Percentiles rank a stretch among this genome's conserved stretches.
These are phyloP conservation scores for Tridacna gigas DNA, from an alignment of 2,888 invertebrate genomes.

Conservation along the genomic window DNA sequence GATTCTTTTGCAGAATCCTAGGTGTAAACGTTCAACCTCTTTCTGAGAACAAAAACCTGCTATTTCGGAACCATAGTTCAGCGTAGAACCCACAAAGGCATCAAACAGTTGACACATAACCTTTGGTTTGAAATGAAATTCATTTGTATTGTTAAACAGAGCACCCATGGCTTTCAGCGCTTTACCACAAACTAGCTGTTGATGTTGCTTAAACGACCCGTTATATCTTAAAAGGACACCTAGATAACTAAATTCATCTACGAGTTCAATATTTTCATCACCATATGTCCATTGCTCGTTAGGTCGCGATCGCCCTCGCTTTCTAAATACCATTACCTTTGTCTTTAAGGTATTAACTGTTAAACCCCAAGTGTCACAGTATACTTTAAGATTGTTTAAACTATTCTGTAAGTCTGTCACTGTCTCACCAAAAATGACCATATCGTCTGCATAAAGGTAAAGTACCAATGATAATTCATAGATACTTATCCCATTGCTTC, in stretches of 20 bases:
- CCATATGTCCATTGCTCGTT: slow-evolving; percentile 13
- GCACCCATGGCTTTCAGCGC: neutral
- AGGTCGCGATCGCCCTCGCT: neutral
- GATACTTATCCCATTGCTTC: neutral
- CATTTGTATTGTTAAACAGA: neutral
- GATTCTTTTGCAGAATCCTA: slow-evolving; percentile 2
- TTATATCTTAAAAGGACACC: neutral
- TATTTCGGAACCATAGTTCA: slow-evolving; percentile 9
- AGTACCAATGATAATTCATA: slow-evolving; percentile 4
- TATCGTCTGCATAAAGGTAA: slow-evolving; percentile 14
- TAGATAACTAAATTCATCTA: slow-evolving; percentile 14
- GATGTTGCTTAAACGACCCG: neutral
- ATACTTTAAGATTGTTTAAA: neutral
- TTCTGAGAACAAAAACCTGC: no score
- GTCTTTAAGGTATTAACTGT: neutral
- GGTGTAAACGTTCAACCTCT: no score
- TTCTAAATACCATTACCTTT: slow-evolving; percentile 5
- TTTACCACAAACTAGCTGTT: neutral
- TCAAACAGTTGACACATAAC: slow-evolving; percentile 16
- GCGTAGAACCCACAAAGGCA: slow-evolving; percentile 7
- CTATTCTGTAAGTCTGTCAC: slow-evolving; percentile 8
- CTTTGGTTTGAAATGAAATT: slow-evolving; percentile 6
- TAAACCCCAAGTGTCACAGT: slow-evolving; percentile 10
- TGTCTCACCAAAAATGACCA: slow-evolving; percentile 12
- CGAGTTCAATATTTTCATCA: slow-evolving; percentile 6